Conservation (phyloP, 1,140 invertebrate species). For the Bombus terrestris region DNA sequence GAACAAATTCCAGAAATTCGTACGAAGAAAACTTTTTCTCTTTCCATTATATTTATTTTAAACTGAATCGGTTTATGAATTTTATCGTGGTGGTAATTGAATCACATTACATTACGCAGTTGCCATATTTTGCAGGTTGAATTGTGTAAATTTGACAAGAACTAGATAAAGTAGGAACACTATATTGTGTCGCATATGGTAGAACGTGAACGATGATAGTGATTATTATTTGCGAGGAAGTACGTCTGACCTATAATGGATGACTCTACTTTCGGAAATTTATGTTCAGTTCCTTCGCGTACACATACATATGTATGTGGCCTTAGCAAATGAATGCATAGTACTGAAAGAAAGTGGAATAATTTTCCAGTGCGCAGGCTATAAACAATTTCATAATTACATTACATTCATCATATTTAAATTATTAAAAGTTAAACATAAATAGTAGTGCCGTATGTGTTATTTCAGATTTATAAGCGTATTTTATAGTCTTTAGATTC, state of each 20-base stretch:
- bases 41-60: not conserved
- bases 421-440: not conserved
- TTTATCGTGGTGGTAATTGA: not conserved
- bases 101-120: not conserved
- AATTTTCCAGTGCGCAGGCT: not conserved
- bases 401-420: not conserved
- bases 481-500: not conserved
- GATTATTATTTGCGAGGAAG: constrained; percentile 24
- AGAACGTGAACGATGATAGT: constrained; percentile 14
- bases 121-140: not conserved
- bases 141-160: constrained; percentile 19
- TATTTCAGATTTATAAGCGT: not conserved
- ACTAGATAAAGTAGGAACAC: constrained; percentile 5
- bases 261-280: constrained; percentile 17
- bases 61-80: not conserved
- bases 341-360: not conserved
- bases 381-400: not conserved
- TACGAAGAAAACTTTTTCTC: not conserved
- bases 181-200: not conserved
- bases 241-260: constrained; percentile 27
- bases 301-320: not conserved
- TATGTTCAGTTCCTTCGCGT: constrained; percentile 6
- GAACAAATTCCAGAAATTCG: not conserved
- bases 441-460: not conserved
- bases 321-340: not conserved